Conservation (phyloP, 2,888 invertebrate species). For the Conomelus anceps region DNA sequence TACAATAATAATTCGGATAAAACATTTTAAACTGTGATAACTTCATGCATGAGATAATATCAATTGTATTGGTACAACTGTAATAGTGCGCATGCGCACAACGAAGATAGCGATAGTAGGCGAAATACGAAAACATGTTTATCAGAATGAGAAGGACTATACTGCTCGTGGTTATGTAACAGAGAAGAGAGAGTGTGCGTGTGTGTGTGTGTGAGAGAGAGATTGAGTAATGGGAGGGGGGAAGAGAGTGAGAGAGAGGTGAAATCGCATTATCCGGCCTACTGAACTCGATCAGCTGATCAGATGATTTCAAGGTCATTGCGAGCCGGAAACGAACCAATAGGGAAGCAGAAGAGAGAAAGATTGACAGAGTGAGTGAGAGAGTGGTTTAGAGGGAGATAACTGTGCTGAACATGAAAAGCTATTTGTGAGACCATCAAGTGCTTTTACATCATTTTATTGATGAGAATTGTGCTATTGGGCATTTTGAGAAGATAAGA, state of each 20-base stretch:
- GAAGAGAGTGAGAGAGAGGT: background rate
- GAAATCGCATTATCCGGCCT: background rate
- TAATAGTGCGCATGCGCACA: background rate
- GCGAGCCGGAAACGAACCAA: background rate
- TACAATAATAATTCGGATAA: no score
- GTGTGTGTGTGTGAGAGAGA: no score
- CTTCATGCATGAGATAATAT: no score
- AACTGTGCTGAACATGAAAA: background rate
- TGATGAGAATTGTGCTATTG: no score
- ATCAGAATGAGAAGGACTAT: background rate
- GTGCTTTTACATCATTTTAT: no score
- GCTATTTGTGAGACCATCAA: no score
- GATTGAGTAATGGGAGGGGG: no score
- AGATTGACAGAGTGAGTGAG: background rate
- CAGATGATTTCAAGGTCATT: background rate
- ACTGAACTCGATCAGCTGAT: background rate
- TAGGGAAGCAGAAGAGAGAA: background rate
- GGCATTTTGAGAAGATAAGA: no score
- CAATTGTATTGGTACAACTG: background rate
- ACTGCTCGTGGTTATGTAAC: background rate
- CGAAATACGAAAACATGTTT: background rate
- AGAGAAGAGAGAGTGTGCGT: no score
- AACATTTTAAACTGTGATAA: no score
- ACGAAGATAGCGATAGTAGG: no score
- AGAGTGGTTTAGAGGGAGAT: background rate